Percentiles rank a stretch among this genome's conserved stretches.
Conservation (phyloP, 1,140 invertebrate species). For the Drosophila repletoides region DNA sequence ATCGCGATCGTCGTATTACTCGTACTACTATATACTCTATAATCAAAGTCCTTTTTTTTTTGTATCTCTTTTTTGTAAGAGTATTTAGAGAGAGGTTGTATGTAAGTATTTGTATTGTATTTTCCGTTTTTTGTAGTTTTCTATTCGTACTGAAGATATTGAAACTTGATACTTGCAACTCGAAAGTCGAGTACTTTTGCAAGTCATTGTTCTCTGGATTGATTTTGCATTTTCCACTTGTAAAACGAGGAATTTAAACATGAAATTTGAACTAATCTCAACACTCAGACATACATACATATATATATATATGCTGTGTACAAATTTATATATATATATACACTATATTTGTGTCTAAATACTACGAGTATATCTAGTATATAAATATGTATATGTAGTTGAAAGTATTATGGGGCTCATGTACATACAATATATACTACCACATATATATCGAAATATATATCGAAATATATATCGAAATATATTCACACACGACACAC, state of each 20-base stretch:
- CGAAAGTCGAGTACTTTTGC: constrained; percentile 25
- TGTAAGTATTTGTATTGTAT: constrained; percentile 26
- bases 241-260: constrained; percentile 62
- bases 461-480: constrained; percentile 33
- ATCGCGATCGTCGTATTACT: constrained; percentile 42
- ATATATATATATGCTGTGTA: constrained; percentile 70
- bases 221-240: constrained; percentile 23
- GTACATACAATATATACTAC: constrained; percentile 49
- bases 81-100: constrained; percentile 35
- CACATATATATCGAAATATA: constrained; percentile 17
- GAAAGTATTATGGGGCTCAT: constrained; percentile 32
- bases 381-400: background rate
- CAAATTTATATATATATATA: constrained; percentile 62
- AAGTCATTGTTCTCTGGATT: constrained; percentile 28
- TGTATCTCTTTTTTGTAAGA: constrained; percentile 38
- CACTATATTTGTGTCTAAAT: constrained; percentile 48
- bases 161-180: constrained; percentile 22
- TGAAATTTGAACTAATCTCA: constrained; percentile 60
- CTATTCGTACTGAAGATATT: constrained; percentile 25
- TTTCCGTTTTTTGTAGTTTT: constrained; percentile 3
- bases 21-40: constrained; percentile 21
- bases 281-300: too few species aligned
- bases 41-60: too few species aligned
- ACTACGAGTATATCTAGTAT: constrained; percentile 16
- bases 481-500: constrained; percentile 27